Percentiles rank a stretch among this genome's conserved stretches.
Conservation (phyloP, 2,113 vertebrate species). For the Castor canadensis region DNA sequence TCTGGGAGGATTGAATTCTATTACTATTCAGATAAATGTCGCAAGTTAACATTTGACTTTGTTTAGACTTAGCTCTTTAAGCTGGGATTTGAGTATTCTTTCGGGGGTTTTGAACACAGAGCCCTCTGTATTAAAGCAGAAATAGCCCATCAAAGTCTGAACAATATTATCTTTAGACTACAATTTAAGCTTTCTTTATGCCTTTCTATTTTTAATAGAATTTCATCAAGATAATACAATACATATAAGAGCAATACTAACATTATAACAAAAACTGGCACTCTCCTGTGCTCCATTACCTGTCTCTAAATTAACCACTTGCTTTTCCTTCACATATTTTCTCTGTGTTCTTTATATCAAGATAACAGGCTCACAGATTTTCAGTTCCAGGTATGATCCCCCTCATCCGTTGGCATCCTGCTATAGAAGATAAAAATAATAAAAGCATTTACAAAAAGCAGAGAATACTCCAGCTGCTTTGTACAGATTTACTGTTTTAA, state of each 20-base stretch:
- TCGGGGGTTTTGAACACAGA: neutral
- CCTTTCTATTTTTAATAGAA: neutral
- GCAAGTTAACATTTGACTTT: constrained; percentile 37
- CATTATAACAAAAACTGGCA: neutral
- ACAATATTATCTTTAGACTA: neutral
- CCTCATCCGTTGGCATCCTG: neutral
- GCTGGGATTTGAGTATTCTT: no score
- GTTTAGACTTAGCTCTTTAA: neutral
- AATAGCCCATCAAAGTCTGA: neutral
- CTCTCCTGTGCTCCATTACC: no score
- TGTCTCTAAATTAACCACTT: neutral
- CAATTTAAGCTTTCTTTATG: neutral
- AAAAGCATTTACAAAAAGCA: neutral
- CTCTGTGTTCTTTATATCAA: neutral
- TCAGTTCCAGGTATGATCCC: neutral
- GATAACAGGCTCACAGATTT: neutral
- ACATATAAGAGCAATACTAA: neutral
- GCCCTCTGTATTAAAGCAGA: neutral
- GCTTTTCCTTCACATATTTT: neutral
- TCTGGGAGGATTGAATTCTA: constrained; percentile 8
- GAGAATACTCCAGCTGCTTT: neutral
- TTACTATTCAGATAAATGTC: constrained; percentile 46
- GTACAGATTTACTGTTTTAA: neutral
- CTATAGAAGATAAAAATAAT: neutral
- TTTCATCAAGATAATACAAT: neutral